Conservation (phyloP, 2,888 invertebrate genomes). For the Pyrrhosoma nymphula region DNA sequence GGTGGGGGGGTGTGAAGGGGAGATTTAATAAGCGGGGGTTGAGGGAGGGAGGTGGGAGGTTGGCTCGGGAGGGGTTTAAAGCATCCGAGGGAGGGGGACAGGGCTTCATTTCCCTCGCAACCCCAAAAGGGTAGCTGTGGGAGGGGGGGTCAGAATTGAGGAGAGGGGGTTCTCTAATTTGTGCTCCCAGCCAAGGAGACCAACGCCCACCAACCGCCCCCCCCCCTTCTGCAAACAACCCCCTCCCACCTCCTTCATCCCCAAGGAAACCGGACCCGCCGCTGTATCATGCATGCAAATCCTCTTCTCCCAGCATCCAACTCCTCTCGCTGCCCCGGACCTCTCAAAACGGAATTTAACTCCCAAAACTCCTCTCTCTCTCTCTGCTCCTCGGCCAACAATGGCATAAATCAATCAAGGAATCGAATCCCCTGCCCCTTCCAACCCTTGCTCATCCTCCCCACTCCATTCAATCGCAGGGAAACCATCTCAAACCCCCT, state of each 20-base stretch:
- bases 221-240: not conserved
- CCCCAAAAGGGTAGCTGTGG: not conserved
- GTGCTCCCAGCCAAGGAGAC: not conserved
- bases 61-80: too few species aligned
- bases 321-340: not conserved
- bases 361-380: slow-evolving; percentile 39
- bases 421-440: not conserved
- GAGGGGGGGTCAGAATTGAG: not conserved
- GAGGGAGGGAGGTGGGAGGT: too few species aligned
- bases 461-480: not conserved
- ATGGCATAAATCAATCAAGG: slow-evolving; percentile 64
- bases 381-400: slow-evolving; percentile 30
- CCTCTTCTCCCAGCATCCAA: slow-evolving; percentile 28
- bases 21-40: not conserved
- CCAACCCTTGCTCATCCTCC: not conserved
- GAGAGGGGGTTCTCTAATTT: not conserved
- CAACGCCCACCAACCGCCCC: not conserved
- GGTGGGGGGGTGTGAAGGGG: not conserved
- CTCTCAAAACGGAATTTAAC: slow-evolving; percentile 66
- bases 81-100: too few species aligned
- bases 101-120: too few species aligned
- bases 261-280: not conserved
- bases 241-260: not conserved
- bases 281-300: slow-evolving; percentile 63
- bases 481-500: not conserved